Base-by-base conservation (phyloP, 2,888 invertebrate genomes). In the Drosophila stalkeri region DNA sequence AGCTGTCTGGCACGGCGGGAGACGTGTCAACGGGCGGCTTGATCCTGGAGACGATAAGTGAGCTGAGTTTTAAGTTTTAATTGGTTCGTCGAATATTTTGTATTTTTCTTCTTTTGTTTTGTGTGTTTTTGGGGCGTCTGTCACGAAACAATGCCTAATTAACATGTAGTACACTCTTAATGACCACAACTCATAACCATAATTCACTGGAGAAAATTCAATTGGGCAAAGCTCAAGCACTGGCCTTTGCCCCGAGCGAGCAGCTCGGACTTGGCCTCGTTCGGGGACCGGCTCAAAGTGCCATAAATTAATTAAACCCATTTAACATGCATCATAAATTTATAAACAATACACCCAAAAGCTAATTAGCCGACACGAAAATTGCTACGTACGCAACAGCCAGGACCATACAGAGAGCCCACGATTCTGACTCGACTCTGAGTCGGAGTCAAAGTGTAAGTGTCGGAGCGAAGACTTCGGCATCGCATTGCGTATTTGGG, bases 321-420 rank as follows among this genome's bases (percentile, higher is more conserved):
- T 86, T 86, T 86, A 90, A 90, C 89, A 90, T 89, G 89, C 89
- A 62, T 89, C 90, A 86, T 90, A 86, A 90, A 86, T 86, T 90
- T 86, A 90, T 89, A 86, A 90, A 86, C 89, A 86, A 81, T 90
- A 89, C 81, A 87, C 90, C 90, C 90, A 77, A 89, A 86, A 86
- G 89, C 86, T 90, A 90, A 86, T 86, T 86, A 86, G 90, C 80
- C 84, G 80, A 86, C 87, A 83, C 81, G 89, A 90, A 86, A 86
- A 85, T 82, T 73, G 85, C 82, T 81, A 82, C 74, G 82, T 85
- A 72, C 80, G 73, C 65, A 75, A 59, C 71, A 31, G 47, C 31
- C 14, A 51, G 51, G 68, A 77, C 72, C 62, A 66, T 46, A 31
- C 49, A 41, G 43, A 31, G 46, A 37, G 59, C 47, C n/a, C 37